These are phyloP conservation scores for Conomelus anceps DNA, from an alignment of 2,888 invertebrate genomes.

Conservation along the genomic window DNA sequence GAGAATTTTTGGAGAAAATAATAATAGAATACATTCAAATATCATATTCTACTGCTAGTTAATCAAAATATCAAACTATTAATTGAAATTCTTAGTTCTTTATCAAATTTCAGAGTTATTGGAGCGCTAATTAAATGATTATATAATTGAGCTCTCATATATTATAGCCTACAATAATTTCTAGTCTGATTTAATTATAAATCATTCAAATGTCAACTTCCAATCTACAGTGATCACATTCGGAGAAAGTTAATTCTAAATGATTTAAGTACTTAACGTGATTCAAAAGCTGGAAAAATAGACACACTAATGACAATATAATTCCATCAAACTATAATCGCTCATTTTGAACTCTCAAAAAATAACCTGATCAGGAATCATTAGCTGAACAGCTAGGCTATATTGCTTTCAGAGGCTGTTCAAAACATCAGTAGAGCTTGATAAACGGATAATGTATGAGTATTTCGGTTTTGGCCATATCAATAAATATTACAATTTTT, in stretches of 20 bases:
- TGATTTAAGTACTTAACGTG: neutral
- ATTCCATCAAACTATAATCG: neutral
- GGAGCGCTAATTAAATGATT: no score
- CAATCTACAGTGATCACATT: neutral
- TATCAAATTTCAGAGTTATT: no score
- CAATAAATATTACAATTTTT: no score
- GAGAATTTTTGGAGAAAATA: no score
- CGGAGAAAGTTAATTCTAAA: neutral
- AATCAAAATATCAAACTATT: no score
- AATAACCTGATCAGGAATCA: neutral
- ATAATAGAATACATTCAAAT: no score
- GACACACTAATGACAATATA: neutral
- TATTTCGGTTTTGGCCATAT: neutral
- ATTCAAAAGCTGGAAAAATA: neutral
- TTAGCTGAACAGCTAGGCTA: neutral
- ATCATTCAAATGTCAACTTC: no score
- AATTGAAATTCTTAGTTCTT: no score
- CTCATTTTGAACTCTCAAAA: neutral
- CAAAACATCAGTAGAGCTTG: neutral
- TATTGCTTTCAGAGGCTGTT: neutral
- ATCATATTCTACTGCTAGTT: no score
- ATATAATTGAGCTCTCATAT: no score
- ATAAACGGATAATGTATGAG: no score
- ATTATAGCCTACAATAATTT: no score
- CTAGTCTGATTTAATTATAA: neutral